Conservation (phyloP, 2,113 vertebrate genomes). For the Atractosteus spatula region DNA sequence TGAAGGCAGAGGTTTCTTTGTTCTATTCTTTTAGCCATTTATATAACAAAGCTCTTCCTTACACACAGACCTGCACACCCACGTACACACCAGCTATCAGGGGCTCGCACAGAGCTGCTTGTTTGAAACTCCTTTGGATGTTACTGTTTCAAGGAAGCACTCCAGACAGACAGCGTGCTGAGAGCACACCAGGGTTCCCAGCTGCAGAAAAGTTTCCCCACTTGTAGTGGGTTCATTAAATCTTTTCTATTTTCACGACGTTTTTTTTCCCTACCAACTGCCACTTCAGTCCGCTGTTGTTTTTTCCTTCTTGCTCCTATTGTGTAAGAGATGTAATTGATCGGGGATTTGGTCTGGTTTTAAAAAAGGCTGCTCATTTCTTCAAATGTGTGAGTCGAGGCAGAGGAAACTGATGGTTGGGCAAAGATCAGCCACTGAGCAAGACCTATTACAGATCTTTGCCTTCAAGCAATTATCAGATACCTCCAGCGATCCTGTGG, state of each 20-base stretch:
- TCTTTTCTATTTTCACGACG: neutral
- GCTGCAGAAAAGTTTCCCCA: neutral
- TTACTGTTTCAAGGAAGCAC: neutral
- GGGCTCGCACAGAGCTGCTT: neutral
- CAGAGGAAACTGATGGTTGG: too few relatives aligned
- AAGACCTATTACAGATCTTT: too few relatives aligned
- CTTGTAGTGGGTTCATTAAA: neutral
- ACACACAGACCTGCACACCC: neutral
- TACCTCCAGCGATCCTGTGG: too few relatives aligned
- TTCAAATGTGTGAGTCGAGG: too few relatives aligned
- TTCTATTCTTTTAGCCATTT: conserved; percentile 24
- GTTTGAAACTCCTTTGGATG: neutral
- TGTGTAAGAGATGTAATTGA: too few relatives aligned
- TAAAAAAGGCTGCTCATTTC: too few relatives aligned
- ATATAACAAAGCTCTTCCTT: conserved; percentile 1
- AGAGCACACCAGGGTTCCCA: neutral
- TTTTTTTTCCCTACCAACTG: neutral
- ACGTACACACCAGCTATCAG: neutral
- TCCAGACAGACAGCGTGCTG: neutral
- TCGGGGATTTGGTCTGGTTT: too few relatives aligned
- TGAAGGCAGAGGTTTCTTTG: conserved; percentile 10
- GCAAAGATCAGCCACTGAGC: too few relatives aligned
- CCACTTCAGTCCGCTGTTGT: neutral
- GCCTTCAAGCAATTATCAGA: too few relatives aligned
- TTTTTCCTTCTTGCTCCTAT: too few relatives aligned